phyloP scores from a whole-genome alignment of 2,888 invertebrate genomes.

The Callyntrura sp. region DNA sequence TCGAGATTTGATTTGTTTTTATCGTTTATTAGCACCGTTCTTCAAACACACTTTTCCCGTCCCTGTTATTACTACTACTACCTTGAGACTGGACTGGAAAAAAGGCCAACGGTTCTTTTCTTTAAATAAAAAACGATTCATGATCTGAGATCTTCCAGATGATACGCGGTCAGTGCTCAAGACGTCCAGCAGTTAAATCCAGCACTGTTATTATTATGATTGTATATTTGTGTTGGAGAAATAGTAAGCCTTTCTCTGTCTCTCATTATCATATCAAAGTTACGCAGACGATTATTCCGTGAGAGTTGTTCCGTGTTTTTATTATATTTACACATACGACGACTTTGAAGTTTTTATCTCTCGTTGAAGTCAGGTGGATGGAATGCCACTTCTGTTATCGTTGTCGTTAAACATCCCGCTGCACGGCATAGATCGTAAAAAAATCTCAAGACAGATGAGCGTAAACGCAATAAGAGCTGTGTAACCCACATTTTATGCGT shows the following conservation, averaged over 20 bases:
- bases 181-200: not conserved
- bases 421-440: not conserved
- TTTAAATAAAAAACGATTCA: not conserved
- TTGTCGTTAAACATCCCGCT: too few species aligned
- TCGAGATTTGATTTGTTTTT: constrained; percentile 52
- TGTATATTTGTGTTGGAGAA: not conserved
- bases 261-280: constrained; percentile 53
- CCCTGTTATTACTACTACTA: not conserved
- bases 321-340: too few species aligned
- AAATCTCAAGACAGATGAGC: too few species aligned
- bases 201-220: constrained; percentile 27
- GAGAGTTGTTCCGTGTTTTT: constrained; percentile 28
- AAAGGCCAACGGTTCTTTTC: not conserved
- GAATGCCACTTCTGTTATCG: not conserved
- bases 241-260: not conserved
- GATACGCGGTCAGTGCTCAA: not conserved
- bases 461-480: not conserved
- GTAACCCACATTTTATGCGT: constrained; percentile 39
- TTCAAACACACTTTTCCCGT: constrained; percentile 35
- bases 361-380: constrained; percentile 23
- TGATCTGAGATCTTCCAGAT: constrained; percentile 5
- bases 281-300: not conserved
- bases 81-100: not conserved
- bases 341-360: too few species aligned
- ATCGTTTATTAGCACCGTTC: constrained; percentile 48